Conservation (phyloP, 2,797 vertebrate genomes). For the Clamator glandarius region DNA sequence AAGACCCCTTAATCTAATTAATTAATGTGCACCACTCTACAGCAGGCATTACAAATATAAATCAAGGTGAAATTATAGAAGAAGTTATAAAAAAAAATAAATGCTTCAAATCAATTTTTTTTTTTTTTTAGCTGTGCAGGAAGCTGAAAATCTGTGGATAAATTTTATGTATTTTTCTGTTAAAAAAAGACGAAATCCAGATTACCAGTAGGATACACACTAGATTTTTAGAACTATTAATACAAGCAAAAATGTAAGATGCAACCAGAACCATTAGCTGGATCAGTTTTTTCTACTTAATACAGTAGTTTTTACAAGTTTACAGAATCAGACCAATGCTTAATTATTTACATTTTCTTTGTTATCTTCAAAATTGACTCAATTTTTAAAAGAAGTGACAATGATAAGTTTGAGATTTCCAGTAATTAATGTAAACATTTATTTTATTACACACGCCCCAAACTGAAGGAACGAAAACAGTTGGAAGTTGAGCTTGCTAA, state of each 20-base stretch:
- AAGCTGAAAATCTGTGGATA: background rate
- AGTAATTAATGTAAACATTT: background rate
- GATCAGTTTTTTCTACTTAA: background rate
- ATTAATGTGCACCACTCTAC: background rate
- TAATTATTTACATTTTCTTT: background rate
- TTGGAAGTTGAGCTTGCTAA: conserved; percentile 18
- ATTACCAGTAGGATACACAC: background rate
- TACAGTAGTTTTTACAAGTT: background rate
- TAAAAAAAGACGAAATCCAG: background rate
- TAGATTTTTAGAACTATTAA: background rate
- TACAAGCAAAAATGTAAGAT: background rate
- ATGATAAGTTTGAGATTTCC: background rate
- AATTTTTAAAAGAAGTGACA: background rate
- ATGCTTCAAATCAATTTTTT: background rate
- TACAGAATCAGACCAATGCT: background rate
- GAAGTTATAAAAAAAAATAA: background rate
- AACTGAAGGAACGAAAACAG: background rate
- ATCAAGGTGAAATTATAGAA: conserved; percentile 3
- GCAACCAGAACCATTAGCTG: background rate
- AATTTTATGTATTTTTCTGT: background rate
- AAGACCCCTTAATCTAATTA: background rate
- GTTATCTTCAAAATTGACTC: background rate
- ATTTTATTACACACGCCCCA: no score
- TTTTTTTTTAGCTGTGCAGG: background rate
- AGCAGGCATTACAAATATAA: background rate